phyloP scores from a whole-genome alignment of 2,888 invertebrate genomes.

The Neoaliturus tenellus region DNA sequence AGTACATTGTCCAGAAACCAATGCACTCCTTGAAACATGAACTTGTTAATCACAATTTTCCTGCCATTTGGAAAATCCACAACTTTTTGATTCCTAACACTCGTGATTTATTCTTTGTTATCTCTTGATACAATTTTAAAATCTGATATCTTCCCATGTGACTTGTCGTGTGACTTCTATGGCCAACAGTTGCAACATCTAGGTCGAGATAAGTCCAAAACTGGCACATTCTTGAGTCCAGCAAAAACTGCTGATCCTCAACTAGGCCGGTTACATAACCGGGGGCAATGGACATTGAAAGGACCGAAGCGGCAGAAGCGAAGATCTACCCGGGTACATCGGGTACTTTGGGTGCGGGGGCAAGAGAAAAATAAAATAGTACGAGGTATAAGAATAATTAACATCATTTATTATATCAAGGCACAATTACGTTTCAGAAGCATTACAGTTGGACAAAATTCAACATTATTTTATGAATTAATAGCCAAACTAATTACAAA shows the following conservation, averaged over 20 bases:
- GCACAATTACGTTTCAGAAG: neutral
- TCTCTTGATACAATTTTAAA: too few relatives aligned
- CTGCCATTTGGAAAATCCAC: too few relatives aligned
- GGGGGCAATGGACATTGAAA: neutral
- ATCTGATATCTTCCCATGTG: neutral
- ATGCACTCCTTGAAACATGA: too few relatives aligned
- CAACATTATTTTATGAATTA: too few relatives aligned
- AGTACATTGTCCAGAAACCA: too few relatives aligned
- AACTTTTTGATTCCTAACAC: too few relatives aligned
- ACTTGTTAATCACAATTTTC: too few relatives aligned
- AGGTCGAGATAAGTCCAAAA: conserved; percentile 45
- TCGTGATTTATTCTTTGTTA: too few relatives aligned
- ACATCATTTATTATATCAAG: conserved; percentile 9
- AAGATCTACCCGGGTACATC: too few relatives aligned
- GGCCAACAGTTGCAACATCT: conserved; percentile 33
- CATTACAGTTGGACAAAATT: neutral
- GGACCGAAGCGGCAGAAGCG: neutral
- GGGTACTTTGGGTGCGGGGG: too few relatives aligned
- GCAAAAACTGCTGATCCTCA: conserved; percentile 37
- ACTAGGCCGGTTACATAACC: conserved; percentile 38
- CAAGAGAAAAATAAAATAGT: too few relatives aligned
- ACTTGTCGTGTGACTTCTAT: neutral
- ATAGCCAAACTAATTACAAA: too few relatives aligned
- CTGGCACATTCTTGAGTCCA: conserved; percentile 43
- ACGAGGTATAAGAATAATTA: neutral